A percentile compares a stretch with the other conserved stretches of the same genome.
Evolutionary conservation across 2,113 vertebrate species (phyloP).

Genomic region (Anguilla japonica): DNA sequence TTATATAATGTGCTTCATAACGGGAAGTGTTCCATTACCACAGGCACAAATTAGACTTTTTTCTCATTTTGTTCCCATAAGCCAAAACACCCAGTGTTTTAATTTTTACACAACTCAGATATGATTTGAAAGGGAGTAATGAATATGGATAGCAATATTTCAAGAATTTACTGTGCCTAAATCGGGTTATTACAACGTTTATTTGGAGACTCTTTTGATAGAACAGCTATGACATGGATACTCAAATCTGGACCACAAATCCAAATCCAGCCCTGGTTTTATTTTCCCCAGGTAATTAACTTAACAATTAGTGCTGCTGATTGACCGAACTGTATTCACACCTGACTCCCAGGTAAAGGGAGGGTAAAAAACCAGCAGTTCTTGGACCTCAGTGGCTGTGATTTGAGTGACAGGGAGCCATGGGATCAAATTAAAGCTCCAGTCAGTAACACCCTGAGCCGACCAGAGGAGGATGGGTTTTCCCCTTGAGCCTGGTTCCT

Average conservation of each 20-base stretch:
- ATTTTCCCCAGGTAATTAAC: too few species aligned
- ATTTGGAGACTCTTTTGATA: background rate
- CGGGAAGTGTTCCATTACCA: background rate
- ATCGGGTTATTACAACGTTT: background rate
- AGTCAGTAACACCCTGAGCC: background rate
- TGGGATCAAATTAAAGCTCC: background rate
- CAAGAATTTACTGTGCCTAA: background rate
- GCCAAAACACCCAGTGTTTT: background rate
- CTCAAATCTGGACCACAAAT: too few species aligned
- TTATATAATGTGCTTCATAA: background rate
- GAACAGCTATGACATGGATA: background rate
- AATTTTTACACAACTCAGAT: background rate
- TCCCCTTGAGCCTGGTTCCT: too few species aligned
- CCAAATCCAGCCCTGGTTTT: too few species aligned
- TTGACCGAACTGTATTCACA: too few species aligned
- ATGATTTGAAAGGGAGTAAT: background rate
- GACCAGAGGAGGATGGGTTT: too few species aligned
- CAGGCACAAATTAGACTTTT: background rate
- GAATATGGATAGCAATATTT: background rate
- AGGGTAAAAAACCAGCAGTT: too few species aligned
- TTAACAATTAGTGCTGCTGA: too few species aligned
- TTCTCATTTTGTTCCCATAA: background rate
- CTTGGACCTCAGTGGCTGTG: too few species aligned
- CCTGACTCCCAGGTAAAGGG: too few species aligned
- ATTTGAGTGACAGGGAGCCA: too few species aligned